Evolutionary conservation across 2,113 vertebrate genomes (phyloP).

Genomic region (Tachysurus vachellii): DNA sequence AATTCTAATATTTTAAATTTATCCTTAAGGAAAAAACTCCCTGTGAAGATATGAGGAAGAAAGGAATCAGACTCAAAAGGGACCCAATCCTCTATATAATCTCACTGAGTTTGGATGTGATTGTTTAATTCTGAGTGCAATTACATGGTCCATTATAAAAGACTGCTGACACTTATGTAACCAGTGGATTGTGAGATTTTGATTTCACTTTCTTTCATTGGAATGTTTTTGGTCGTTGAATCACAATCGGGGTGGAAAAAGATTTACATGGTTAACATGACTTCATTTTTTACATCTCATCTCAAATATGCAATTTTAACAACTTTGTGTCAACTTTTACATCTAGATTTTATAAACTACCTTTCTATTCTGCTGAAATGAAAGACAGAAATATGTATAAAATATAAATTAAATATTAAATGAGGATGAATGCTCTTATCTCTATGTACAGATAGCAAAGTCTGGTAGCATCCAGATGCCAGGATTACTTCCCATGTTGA

Average conservation of each 20-base stretch:
- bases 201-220: neutral
- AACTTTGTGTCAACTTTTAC: neutral
- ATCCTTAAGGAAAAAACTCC: no score
- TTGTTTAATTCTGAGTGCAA: no score
- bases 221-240: neutral
- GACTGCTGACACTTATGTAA: neutral
- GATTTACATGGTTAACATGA: neutral
- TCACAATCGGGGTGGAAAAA: neutral
- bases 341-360: neutral
- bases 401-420: neutral
- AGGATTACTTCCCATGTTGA: constrained; percentile 24
- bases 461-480: constrained; percentile 38
- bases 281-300: neutral
- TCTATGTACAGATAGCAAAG: constrained; percentile 54
- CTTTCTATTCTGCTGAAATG: neutral
- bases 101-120: no score
- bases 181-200: neutral
- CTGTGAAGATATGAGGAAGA: no score
- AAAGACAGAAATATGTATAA: neutral
- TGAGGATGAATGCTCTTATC: constrained; percentile 32
- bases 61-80: no score
- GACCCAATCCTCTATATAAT: no score
- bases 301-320: neutral
- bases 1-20: no score
- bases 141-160: neutral